Percentiles rank a stretch among this genome's conserved stretches.
phyloP scores from a whole-genome alignment of 1,140 invertebrate genomes.

The Trachymyrmex septentrionalis region DNA sequence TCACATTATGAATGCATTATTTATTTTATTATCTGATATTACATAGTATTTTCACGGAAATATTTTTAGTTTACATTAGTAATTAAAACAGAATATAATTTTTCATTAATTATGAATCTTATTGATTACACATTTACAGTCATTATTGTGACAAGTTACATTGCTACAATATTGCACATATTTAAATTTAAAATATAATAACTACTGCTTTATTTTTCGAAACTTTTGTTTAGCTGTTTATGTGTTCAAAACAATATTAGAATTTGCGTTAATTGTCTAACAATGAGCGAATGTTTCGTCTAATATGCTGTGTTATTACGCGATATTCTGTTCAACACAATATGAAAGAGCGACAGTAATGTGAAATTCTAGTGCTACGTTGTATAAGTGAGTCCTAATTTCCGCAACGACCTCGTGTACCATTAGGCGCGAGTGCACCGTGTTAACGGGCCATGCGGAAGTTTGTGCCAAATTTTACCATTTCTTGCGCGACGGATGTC shows the following conservation, averaged over 20 bases:
- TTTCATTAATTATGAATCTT: conserved; percentile 10
- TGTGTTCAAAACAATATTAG: background rate
- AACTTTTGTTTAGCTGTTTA: background rate
- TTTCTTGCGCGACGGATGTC: background rate
- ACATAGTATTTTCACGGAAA: background rate
- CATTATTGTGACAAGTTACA: conserved; percentile 5
- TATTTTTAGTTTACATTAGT: background rate
- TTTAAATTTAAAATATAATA: conserved; percentile 15
- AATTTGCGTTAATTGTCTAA: background rate
- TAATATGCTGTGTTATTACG: background rate
- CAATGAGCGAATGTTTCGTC: background rate
- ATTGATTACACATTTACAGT: background rate
- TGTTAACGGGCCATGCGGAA: background rate
- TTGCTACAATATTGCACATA: background rate
- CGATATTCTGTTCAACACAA: no score
- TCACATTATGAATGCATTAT: background rate
- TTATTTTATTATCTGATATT: background rate
- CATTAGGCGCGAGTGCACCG: background rate
- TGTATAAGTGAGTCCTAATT: background rate
- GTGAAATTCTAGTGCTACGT: background rate
- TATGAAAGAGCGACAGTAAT: background rate
- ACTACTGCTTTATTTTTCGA: background rate
- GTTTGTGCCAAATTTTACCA: background rate
- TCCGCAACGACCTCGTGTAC: no score
- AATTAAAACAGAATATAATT: background rate